Percentiles rank a stretch among this genome's conserved stretches.
Evolutionary conservation across 2,113 vertebrate species (phyloP).

Genomic region (Oreochromis aureus): DNA sequence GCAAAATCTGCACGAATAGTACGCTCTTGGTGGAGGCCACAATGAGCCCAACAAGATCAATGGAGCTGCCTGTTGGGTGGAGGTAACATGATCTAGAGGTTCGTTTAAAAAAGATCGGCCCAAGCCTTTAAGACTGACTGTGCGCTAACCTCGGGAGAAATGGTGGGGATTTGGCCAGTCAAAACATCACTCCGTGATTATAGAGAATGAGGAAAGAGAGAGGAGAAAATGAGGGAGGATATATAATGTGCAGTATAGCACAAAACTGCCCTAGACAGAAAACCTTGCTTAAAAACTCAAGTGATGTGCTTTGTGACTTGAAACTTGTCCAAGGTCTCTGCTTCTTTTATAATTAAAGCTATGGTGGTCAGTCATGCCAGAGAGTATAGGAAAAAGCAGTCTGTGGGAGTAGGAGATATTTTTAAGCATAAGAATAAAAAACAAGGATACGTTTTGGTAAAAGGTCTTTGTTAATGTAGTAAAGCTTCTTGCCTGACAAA

Average conservation of each 20-base stretch:
- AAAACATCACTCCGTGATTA: slow-evolving; percentile 54
- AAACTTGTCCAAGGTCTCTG: slow-evolving; percentile 6
- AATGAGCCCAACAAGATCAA: slow-evolving; percentile 37
- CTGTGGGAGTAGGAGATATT: not conserved
- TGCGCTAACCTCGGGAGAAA: slow-evolving; percentile 49
- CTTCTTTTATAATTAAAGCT: not conserved
- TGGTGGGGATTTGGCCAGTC: slow-evolving; percentile 50
- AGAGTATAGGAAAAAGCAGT: not conserved
- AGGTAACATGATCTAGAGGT: slow-evolving; percentile 50
- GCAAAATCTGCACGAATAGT: not conserved
- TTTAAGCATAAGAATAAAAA: not conserved
- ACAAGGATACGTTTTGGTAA: not conserved
- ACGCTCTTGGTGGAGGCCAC: slow-evolving; percentile 11
- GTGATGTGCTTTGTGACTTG: slow-evolving; percentile 30
- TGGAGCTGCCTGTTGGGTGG: slow-evolving; percentile 51
- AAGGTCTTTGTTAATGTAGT: not conserved
- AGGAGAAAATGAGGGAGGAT: slow-evolving; percentile 37
- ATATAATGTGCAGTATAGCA: slow-evolving; percentile 38
- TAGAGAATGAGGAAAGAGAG: slow-evolving; percentile 26
- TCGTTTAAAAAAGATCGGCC: slow-evolving; percentile 45
- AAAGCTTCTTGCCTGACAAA: not conserved
- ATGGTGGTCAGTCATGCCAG: not conserved
- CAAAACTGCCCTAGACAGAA: not conserved
- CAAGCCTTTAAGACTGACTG: slow-evolving; percentile 45
- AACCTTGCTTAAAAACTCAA: slow-evolving; percentile 34